Percentiles rank a stretch among this genome's conserved stretches.
Evolutionary conservation across 64 coral and sea anemone species (phyloP).

Genomic region (Anthopleura sola): DNA sequence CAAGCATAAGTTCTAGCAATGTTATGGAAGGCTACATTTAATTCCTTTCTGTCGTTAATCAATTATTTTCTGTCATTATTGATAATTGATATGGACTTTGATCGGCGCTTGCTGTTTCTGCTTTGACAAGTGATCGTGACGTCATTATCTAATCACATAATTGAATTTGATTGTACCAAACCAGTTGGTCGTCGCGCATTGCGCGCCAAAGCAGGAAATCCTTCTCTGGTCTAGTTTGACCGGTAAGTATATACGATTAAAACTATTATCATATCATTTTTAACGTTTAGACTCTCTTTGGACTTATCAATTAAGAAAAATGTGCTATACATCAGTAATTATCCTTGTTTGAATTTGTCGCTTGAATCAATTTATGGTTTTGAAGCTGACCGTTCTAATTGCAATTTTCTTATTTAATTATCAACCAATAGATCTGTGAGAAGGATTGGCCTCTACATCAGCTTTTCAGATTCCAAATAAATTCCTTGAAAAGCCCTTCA

Average conservation of each 20-base stretch:
- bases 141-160: constrained; percentile 5
- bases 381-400: not conserved
- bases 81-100: not conserved
- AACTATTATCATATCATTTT: not conserved
- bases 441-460: not conserved
- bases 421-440: not conserved
- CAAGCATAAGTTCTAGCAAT: no score
- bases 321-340: not conserved
- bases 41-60: no score
- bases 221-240: not conserved
- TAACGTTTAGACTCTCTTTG: not conserved
- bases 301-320: not conserved
- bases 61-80: no score
- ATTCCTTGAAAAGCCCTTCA: not conserved
- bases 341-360: not conserved
- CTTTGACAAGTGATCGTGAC: not conserved
- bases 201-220: not conserved
- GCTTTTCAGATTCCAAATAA: not conserved
- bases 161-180: not conserved
- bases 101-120: not conserved
- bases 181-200: not conserved
- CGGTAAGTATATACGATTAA: not conserved
- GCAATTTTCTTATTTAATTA: not conserved
- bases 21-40: no score
- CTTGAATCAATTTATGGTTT: not conserved